Evolutionary conservation across 2,888 invertebrate genomes (phyloP).

Genomic region (Dryobotodes eremita): DNA sequence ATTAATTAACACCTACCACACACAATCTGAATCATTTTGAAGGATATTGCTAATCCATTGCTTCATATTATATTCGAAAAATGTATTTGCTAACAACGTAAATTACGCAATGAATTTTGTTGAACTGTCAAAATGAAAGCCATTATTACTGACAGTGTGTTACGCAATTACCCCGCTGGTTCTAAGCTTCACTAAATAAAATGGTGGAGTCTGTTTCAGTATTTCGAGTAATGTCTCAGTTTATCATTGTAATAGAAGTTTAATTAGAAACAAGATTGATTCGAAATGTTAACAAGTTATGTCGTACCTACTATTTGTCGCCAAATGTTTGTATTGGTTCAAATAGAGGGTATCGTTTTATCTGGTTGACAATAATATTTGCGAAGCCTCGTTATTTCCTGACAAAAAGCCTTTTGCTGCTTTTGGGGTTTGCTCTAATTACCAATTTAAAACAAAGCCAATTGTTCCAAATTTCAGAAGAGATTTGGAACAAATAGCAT

Average conservation of each 20-base stretch:
- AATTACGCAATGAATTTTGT: too few relatives aligned
- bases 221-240: not conserved
- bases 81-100: too few relatives aligned
- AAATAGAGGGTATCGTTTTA: not conserved
- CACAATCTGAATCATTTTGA: too few relatives aligned
- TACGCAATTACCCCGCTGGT: not conserved
- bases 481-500: not conserved
- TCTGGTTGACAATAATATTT: not conserved
- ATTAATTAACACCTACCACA: too few relatives aligned
- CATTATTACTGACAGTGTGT: too few relatives aligned
- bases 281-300: slow-evolving; percentile 10
- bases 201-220: not conserved
- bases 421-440: not conserved
- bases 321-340: slow-evolving; percentile 1
- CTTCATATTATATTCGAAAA: too few relatives aligned
- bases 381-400: not conserved
- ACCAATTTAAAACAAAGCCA: too few relatives aligned
- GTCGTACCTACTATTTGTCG: slow-evolving; percentile 16
- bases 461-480: not conserved
- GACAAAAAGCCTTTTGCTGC: not conserved
- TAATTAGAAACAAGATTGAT: slow-evolving; percentile 22
- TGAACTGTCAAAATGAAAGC: too few relatives aligned
- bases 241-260: slow-evolving; percentile 16
- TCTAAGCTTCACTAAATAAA: not conserved
- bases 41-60: too few relatives aligned